Evolutionary conservation across 1,140 invertebrate genomes (phyloP).

Genomic region (Phymorhynchus buccinoides): DNA sequence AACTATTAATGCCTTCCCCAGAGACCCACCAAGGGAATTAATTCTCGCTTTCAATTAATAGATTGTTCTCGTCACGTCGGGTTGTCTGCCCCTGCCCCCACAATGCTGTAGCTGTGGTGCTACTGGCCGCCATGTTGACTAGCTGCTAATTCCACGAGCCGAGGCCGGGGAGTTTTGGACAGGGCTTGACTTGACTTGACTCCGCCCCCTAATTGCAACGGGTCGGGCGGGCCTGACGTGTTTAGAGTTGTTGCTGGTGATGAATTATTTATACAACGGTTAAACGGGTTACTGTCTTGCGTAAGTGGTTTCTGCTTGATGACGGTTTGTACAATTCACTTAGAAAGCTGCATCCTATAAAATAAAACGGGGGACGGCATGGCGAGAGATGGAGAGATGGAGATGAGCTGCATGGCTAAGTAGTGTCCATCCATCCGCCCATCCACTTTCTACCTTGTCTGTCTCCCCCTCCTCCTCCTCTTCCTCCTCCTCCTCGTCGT

Average conservation of each 20-base stretch:
- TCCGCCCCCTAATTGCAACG: not conserved
- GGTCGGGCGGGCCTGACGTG: not conserved
- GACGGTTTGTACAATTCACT: conserved; percentile 7
- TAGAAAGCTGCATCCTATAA: not conserved
- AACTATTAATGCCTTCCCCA: conserved; percentile 37
- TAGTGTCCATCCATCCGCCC: too few species aligned
- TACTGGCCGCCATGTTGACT: conserved; percentile 27
- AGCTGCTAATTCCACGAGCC: conserved; percentile 33
- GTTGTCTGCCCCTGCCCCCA: conserved; percentile 22
- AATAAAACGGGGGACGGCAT: not conserved
- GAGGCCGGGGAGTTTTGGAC: not conserved
- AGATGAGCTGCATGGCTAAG: too few species aligned
- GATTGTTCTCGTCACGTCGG: conserved; percentile 42
- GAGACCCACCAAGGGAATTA: conserved; percentile 33
- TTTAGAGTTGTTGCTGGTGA: too few species aligned
- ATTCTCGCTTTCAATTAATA: conserved; percentile 43
- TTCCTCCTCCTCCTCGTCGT: too few species aligned
- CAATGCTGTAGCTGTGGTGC: too few species aligned
- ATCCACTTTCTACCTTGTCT: too few species aligned
- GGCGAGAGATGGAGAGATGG: not conserved
- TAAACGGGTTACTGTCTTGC: conserved; percentile 19
- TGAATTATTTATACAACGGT: conserved; percentile 14
- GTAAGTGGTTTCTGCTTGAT: conserved; percentile 11
- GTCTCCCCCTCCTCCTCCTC: too few species aligned
- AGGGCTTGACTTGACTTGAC: too few species aligned